Evolutionary conservation across 2,797 vertebrate genomes (phyloP).

Genomic region (Ctenosaura bakeri): DNA sequence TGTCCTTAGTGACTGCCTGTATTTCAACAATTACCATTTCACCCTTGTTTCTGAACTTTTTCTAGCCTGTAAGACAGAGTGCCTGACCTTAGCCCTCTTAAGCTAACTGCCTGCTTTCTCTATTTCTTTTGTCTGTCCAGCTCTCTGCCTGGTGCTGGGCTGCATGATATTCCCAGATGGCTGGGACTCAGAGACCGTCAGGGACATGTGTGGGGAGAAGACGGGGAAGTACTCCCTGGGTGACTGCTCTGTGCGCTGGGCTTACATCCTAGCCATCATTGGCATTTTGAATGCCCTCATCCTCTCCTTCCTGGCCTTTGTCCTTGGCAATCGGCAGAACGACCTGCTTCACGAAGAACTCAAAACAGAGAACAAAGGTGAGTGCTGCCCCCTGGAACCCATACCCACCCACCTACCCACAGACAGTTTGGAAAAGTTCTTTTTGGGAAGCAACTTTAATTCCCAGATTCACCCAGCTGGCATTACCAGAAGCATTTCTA

Average conservation of each 20-base stretch:
- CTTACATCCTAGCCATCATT: conserved; percentile 97
- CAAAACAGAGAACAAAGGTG: conserved; percentile 94
- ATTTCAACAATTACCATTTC: neutral
- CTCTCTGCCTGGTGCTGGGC: conserved; percentile 95
- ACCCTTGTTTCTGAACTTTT: neutral
- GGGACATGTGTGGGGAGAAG: conserved; percentile 95
- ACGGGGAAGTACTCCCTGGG: conserved; percentile 94
- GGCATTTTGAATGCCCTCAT: conserved; percentile 97
- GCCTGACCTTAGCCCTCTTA: too few species aligned
- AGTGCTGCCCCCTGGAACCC: neutral
- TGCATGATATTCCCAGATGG: conserved; percentile 98
- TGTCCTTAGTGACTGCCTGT: neutral
- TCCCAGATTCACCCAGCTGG: too few species aligned
- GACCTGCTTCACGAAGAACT: conserved; percentile 93
- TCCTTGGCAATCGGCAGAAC: conserved; percentile 95
- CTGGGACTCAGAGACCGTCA: conserved; percentile 95
- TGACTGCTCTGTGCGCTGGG: conserved; percentile 96
- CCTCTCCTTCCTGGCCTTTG: conserved; percentile 96
- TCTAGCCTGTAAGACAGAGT: neutral
- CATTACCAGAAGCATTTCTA: too few species aligned
- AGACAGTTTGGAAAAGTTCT: neutral
- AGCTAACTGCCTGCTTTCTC: neutral
- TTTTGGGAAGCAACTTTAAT: too few species aligned
- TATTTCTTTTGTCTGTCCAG: conserved; percentile 72
- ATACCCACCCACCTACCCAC: too few species aligned